Conservation (phyloP, 1,140 invertebrate genomes). For the Eufriesea mexicana region DNA sequence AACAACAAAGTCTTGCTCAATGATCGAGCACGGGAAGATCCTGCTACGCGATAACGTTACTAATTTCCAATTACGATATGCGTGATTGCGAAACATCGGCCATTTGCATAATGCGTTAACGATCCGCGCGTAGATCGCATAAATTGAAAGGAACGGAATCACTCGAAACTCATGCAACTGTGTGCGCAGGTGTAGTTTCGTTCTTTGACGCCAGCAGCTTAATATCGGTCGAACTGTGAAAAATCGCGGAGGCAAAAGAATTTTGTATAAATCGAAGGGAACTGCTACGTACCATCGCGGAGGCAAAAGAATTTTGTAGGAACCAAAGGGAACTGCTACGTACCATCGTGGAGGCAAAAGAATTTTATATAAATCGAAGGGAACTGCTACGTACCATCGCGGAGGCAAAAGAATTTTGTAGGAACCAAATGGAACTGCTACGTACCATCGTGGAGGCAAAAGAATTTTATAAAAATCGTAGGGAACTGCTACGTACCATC, state of each 20-base stretch:
- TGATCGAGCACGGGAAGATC: background rate
- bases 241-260: background rate
- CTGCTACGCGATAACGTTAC: background rate
- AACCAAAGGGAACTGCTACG: background rate
- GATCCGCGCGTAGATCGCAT: background rate
- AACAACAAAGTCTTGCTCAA: slow-evolving; percentile 1
- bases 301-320: no score
- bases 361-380: no score
- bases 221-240: background rate
- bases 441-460: background rate
- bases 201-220: background rate
- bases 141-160: background rate
- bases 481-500: no score
- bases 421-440: background rate
- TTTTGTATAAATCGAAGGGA: background rate
- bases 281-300: background rate
- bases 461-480: background rate
- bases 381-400: background rate
- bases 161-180: background rate
- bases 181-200: background rate
- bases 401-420: no score
- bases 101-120: slow-evolving; percentile 9
- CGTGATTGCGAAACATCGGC: background rate
- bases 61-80: slow-evolving; percentile 17
- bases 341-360: no score